Evolutionary conservation across 2,888 invertebrate genomes (phyloP).

Genomic region (Mythimna pallens): DNA sequence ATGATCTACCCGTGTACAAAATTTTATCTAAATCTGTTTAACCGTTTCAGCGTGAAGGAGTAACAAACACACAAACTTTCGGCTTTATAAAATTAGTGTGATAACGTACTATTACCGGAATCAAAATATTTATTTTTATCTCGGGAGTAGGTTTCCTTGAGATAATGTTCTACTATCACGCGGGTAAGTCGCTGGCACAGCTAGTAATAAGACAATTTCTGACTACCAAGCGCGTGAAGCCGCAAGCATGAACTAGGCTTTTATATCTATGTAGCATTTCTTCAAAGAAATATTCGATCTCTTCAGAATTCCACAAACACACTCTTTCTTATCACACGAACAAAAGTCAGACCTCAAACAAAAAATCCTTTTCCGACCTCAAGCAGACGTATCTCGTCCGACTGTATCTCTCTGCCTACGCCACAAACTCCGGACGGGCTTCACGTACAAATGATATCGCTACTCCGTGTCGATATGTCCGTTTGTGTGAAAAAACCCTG

Average conservation of each 20-base stretch:
- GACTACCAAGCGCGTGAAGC: background rate
- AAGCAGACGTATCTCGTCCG: constrained; percentile 35
- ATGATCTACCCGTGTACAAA: no score
- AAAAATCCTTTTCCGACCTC: constrained; percentile 27
- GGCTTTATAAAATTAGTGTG: no score
- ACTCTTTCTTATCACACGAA: constrained; percentile 38
- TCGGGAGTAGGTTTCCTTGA: no score
- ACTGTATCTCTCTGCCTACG: constrained; percentile 33
- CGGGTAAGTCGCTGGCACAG: no score
- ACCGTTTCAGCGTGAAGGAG: no score
- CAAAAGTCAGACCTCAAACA: constrained; percentile 33
- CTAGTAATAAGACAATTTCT: no score
- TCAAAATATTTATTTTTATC: no score
- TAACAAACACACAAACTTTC: no score
- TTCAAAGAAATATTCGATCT: background rate
- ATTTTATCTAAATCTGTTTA: no score
- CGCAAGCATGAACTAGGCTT: background rate
- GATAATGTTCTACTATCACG: no score
- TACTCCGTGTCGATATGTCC: constrained; percentile 55
- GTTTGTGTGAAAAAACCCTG: constrained; percentile 49
- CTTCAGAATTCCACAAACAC: constrained; percentile 13
- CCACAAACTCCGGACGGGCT: constrained; percentile 12
- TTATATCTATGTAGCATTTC: background rate
- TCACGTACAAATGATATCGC: constrained; percentile 57
- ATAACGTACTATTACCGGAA: no score